Conservation (phyloP, 2,888 invertebrate species). For the Tetheella fluctuosa region DNA sequence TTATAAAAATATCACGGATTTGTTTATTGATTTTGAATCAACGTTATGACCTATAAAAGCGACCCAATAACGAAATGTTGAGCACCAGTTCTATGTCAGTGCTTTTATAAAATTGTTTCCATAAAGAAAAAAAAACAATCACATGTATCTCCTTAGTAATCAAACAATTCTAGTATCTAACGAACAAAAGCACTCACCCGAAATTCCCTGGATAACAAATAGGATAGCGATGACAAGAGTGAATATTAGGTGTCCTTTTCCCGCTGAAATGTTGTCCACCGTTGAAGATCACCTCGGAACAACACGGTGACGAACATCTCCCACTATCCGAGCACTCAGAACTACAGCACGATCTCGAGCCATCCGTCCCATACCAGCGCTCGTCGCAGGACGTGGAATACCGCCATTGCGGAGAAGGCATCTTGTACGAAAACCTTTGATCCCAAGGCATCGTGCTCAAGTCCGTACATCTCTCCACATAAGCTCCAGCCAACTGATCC, state of each 20-base stretch:
- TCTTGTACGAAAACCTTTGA: conserved; percentile 52
- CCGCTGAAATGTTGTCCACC: conserved; percentile 78
- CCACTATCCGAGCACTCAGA: conserved; percentile 75
- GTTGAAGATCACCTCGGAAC: conserved; percentile 81
- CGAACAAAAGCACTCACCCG: conserved; percentile 62
- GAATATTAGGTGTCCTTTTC: conserved; percentile 56
- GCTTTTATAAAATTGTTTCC: too few relatives aligned
- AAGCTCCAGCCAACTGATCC: conserved; percentile 77
- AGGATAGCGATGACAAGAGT: conserved; percentile 61
- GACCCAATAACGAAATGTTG: too few relatives aligned
- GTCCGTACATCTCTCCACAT: conserved; percentile 73
- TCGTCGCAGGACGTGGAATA: conserved; percentile 67
- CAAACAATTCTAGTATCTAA: neutral
- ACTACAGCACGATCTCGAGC: conserved; percentile 60
- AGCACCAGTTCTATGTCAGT: too few relatives aligned
- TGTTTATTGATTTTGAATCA: too few relatives aligned
- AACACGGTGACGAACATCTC: conserved; percentile 77
- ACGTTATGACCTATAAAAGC: too few relatives aligned
- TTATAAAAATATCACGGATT: too few relatives aligned
- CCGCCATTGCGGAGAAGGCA: conserved; percentile 66
- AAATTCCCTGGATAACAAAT: conserved; percentile 77
- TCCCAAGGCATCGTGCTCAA: conserved; percentile 58
- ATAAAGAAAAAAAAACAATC: neutral
- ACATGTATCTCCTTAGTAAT: neutral
- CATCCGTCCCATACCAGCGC: conserved; percentile 62